Conservation (phyloP, 2,113 vertebrate species). For the Pan paniscus region DNA sequence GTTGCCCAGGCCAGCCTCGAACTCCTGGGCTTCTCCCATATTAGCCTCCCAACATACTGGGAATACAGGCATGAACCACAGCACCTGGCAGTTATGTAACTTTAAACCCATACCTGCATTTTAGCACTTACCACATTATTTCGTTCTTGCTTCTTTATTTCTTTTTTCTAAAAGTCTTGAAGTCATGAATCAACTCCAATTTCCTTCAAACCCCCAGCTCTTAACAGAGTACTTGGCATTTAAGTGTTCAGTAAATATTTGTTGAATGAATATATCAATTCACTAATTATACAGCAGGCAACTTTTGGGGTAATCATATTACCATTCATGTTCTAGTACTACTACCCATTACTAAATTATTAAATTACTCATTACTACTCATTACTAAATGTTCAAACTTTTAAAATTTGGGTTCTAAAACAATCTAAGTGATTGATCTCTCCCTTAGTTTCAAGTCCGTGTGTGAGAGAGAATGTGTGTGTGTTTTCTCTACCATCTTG, state of each 20-base stretch:
- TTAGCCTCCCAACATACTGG: no score
- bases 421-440: neutral
- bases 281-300: neutral
- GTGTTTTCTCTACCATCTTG: neutral
- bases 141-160: neutral
- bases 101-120: neutral
- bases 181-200: slow-evolving; percentile 3
- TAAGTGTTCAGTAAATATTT: neutral
- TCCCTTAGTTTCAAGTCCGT: neutral
- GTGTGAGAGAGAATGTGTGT: neutral
- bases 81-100: no score
- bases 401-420: slow-evolving; percentile 1
- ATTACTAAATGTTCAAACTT: neutral
- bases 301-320: neutral
- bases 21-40: no score
- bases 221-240: neutral
- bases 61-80: no score
- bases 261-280: neutral
- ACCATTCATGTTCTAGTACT: neutral
- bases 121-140: neutral
- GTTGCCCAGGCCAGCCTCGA: neutral
- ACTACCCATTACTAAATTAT: no score
- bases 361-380: no score
- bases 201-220: slow-evolving; percentile 3
- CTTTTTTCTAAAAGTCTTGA: neutral